Base-by-base conservation (phyloP, 2,888 invertebrate genomes). In the Lithophane semibrunnea region DNA sequence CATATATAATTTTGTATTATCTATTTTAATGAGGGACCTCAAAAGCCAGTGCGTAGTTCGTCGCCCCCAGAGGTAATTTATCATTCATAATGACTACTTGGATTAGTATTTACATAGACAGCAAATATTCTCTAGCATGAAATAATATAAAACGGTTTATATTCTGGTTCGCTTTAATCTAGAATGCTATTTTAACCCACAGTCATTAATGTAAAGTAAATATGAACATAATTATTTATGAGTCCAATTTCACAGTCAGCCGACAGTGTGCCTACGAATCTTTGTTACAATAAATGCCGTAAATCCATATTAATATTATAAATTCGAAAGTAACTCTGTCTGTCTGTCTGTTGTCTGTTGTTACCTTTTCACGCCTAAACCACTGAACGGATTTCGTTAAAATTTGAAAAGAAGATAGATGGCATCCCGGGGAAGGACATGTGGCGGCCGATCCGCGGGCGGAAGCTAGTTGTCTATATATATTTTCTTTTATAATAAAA, bases 101-200 rank as follows among this genome's bases (percentile, higher is more conserved):
- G 47, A 74, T 82, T 74, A 74, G 29, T 78, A 74, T 68, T 82
- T 76, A 65, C 72, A n/a, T 29, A 75, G 29, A 29, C 52, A 63
- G 12, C 37, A 75, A 58, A 61, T 69, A 68, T 70, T 80, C 58
- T 72, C 29, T 16, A 24, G 10, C 16, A 60, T 10, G 21, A 56
- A 68, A 61, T 64, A 77, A 58, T 49, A 54, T 71, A 42, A 56
- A 66, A 63, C 16, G 16, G 42, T 49, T 0, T 58, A 44, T 44
- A 76, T 63, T 65, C 21, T 58, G 24, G 37, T 44, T 79, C 7
- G n/a, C 24, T 82, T 71, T 54, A 18, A 24, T 63, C 56, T 47
- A 69, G 42, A 21, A 18, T 47, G 37, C 21, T 56, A 79, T 76
- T 52, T 49, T 9, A 61, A 56, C 65, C 13, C 21, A 37, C 12